phyloP scores from a whole-genome alignment of 2,888 invertebrate species.

The Caenorhabditis wallacei region DNA sequence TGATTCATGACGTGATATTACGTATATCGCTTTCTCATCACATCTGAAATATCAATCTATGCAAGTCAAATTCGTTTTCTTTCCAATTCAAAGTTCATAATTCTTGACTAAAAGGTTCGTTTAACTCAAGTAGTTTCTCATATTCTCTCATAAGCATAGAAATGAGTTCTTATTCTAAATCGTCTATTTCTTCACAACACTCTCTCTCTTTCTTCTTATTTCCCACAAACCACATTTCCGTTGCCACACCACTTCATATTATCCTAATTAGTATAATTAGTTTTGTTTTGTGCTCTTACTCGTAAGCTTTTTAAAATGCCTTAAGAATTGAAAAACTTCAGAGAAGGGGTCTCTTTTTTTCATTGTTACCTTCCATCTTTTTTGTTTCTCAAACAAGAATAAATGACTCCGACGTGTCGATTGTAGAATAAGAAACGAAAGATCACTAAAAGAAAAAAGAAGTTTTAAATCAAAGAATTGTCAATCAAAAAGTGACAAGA shows the following conservation, averaged over 20 bases:
- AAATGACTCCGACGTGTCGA: constrained; percentile 74
- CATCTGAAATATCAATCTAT: constrained; percentile 61
- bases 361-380: constrained; percentile 65
- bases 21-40: constrained; percentile 74
- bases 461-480: constrained; percentile 25
- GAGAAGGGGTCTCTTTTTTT: background rate
- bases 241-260: constrained; percentile 60
- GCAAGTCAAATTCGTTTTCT: background rate
- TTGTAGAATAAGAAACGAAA: constrained; percentile 78
- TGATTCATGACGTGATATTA: constrained; percentile 74
- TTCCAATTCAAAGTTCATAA: background rate
- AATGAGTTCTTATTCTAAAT: constrained; percentile 38
- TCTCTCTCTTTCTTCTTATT: constrained; percentile 30
- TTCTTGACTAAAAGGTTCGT: background rate
- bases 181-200: constrained; percentile 20
- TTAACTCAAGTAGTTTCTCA: constrained; percentile 29
- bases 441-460: constrained; percentile 66
- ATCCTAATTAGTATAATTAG: constrained; percentile 65
- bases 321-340: constrained; percentile 24
- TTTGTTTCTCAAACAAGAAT: constrained; percentile 72
- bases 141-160: constrained; percentile 44
- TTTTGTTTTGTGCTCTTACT: constrained; percentile 40
- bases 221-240: constrained; percentile 54
- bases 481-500: constrained; percentile 46
- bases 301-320: constrained; percentile 8